Percentiles rank a stretch among this genome's conserved stretches.
These are phyloP conservation scores for Sceloporus tristichus DNA, from an alignment of 2,113 vertebrate species.

Conservation along the genomic window DNA sequence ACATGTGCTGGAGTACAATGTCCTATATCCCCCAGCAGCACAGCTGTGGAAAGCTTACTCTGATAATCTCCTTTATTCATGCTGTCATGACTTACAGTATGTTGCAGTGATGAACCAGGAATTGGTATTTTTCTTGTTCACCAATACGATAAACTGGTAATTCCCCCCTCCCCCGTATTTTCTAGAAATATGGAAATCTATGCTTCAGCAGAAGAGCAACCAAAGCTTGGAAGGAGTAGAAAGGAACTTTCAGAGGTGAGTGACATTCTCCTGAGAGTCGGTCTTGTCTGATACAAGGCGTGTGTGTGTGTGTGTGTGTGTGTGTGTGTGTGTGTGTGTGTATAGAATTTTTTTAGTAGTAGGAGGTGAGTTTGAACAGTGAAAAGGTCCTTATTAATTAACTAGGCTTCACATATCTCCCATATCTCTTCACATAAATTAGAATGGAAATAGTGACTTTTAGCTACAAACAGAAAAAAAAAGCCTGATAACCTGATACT, in stretches of 20 bases:
- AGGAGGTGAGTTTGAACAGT: neutral
- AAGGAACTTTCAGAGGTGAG: slow-evolving; percentile 93
- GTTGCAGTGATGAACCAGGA: neutral
- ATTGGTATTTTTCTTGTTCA: neutral
- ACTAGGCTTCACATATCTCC: neutral
- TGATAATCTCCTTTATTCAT: neutral
- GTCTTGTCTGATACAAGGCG: neutral
- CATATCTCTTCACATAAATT: neutral
- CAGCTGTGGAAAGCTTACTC: too few relatives aligned
- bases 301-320: neutral
- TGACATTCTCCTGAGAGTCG: slow-evolving; percentile 9
- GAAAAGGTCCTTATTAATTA: neutral
- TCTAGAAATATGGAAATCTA: slow-evolving; percentile 91
- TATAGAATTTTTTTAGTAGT: neutral
- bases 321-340: neutral
- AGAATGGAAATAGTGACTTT: neutral
- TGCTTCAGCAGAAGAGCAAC: slow-evolving; percentile 88
- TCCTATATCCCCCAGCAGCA: too few relatives aligned
- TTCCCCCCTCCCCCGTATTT: slow-evolving; percentile 23
- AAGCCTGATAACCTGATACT: neutral
- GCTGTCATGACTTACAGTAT: neutral
- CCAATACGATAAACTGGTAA: slow-evolving; percentile 29
- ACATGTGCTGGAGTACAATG: too few relatives aligned
- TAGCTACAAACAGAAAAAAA: neutral
- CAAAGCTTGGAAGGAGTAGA: slow-evolving; percentile 87